Percentiles rank a stretch among this genome's conserved stretches.
phyloP scores from a whole-genome alignment of 2,888 invertebrate genomes.

The Pilophorus perplexus region DNA sequence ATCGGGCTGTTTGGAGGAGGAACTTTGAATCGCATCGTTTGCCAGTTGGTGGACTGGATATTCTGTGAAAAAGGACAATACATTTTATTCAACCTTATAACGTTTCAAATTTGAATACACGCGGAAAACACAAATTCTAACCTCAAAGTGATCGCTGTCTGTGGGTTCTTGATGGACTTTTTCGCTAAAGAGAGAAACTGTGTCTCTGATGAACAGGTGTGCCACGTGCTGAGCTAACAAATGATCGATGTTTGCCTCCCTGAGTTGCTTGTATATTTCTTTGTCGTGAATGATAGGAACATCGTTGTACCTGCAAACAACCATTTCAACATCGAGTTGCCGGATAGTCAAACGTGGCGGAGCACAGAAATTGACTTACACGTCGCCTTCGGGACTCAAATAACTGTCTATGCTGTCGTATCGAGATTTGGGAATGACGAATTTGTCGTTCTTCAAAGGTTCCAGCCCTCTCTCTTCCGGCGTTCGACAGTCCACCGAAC shows the following conservation, averaged over 20 bases:
- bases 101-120: no score
- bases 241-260: slow-evolving; percentile 87
- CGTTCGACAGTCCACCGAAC: slow-evolving; percentile 93
- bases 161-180: slow-evolving; percentile 86
- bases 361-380: slow-evolving; percentile 52
- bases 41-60: slow-evolving; percentile 99
- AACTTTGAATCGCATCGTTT: slow-evolving; percentile 98
- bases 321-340: background rate
- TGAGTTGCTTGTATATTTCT: slow-evolving; percentile 75
- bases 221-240: slow-evolving; percentile 92
- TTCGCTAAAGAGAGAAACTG: slow-evolving; percentile 91
- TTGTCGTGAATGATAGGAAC: slow-evolving; percentile 84
- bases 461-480: slow-evolving; percentile 82
- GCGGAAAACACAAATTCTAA: no score
- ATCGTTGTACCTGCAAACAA: slow-evolving; percentile 76
- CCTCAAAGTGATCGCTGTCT: slow-evolving; percentile 98
- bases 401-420: slow-evolving; percentile 98
- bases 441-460: slow-evolving; percentile 70
- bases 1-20: slow-evolving; percentile 94
- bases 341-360: no score
- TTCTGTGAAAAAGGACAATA: slow-evolving; percentile 61
- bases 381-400: slow-evolving; percentile 81
- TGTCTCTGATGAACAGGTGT: slow-evolving; percentile 96
- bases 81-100: no score
- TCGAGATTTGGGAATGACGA: slow-evolving; percentile 86